These are phyloP conservation scores for Strigamia transsilvanica DNA, from an alignment of 2,888 invertebrate species.

Conservation along the genomic window DNA sequence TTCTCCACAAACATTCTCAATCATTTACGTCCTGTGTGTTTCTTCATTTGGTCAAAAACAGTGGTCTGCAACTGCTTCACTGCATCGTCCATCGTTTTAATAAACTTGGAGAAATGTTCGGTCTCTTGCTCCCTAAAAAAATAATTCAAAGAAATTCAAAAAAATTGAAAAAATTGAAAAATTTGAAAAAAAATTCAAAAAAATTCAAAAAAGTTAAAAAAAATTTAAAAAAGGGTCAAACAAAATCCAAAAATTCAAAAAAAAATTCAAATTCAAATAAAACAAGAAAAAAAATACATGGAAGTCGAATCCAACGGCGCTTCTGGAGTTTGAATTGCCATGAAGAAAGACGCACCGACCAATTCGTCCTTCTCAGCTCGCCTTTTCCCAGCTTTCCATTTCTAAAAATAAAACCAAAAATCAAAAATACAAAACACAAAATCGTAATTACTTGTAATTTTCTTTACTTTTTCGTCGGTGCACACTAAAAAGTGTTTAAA, in stretches of 20 bases:
- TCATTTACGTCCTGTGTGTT: slow-evolving; percentile 74
- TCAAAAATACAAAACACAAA: background rate
- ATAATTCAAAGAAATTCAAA: background rate
- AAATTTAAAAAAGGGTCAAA: slow-evolving; percentile 6
- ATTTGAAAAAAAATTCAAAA: slow-evolving; percentile 48
- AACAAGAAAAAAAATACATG: slow-evolving; percentile 64
- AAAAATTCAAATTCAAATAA: slow-evolving; percentile 52
- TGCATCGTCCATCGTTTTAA: slow-evolving; percentile 85
- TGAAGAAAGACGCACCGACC: slow-evolving; percentile 88
- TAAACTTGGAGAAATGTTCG: slow-evolving; percentile 83
- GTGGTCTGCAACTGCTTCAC: slow-evolving; percentile 83
- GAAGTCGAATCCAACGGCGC: slow-evolving; percentile 71
- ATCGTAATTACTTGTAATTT: background rate
- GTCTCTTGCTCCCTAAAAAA: slow-evolving; percentile 76
- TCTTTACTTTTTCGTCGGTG: slow-evolving; percentile 85
- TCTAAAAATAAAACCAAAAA: slow-evolving; percentile 54
- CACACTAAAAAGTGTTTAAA: slow-evolving; percentile 98
- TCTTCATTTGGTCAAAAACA: slow-evolving; percentile 85
- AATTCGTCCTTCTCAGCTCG: slow-evolving; percentile 93
- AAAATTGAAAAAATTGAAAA: background rate
- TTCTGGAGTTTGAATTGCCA: slow-evolving; percentile 85
- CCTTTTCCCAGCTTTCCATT: slow-evolving; percentile 96
- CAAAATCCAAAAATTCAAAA: slow-evolving; percentile 12
- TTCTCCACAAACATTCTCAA: background rate
- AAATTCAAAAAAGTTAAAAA: slow-evolving; percentile 44